Base-by-base conservation (phyloP, 1,140 invertebrate species). In the Pseudomyrmex flavicornis region DNA sequence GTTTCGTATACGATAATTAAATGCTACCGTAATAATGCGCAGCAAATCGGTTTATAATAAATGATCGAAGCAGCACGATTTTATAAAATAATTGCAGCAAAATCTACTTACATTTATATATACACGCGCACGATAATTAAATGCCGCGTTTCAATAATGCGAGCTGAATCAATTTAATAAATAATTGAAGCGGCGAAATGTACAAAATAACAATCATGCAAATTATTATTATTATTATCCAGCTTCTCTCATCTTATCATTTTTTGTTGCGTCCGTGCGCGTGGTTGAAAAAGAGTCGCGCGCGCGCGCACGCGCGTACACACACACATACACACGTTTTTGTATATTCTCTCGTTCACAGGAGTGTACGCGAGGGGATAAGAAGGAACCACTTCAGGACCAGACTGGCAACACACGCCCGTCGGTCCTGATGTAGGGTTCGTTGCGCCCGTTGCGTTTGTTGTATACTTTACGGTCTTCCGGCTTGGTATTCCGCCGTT, bases 381-480 rank as follows among this genome's bases (percentile, higher is more conserved):
- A 35, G 75, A 48, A 69, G 48, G 15, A 17, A 22, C 12, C 26
- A 68, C 63, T 59, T 13, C 8, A 15, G 12, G 20, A 13, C 3
- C 75, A 20, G 76, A 17, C 66, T n/a, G 20, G 62, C 17, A 58
- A 35, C 35, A 35, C 35, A 35, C 35, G 35, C 35, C 35, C 35
- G 10, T 13, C 22, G 12, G 54, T 70, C 54, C 65, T 44, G 59
- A 69, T 48, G 59, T 56, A 75, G 72, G 73, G 58, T 80, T 89
- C 86, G 87, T 87, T 88, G 87, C 66, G 44, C 54, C 35, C 17
- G 44, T 61, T 61, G 74, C 86, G 84, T 88, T 89, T 86, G 77
- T 88, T 88, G 70, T 86, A 85, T 77, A 84, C 82, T 86, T 89
- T 89, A 88, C 85, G 87, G 82, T 80, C 22, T 79, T 82, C 83